Base-by-base conservation (phyloP, 53 echinoderm and acorn worm genomes). In the Hippasteria phrygiana region DNA sequence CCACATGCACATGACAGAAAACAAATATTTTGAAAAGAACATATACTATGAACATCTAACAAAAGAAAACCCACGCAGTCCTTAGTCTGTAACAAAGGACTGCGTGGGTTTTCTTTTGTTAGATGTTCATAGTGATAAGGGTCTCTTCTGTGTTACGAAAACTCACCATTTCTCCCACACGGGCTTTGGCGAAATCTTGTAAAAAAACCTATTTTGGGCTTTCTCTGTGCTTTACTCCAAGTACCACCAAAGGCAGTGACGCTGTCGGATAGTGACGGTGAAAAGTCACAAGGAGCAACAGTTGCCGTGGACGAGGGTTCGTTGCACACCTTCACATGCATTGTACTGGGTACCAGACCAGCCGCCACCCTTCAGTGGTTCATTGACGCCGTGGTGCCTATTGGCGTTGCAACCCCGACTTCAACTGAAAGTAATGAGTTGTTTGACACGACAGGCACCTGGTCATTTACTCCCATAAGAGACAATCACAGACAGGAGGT, bases 291-390 rank as follows among this genome's bases (percentile, higher is more conserved):
- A 66, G 73, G 43, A 43, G 73, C 18, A 7, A 22, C 43, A n/a
- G 75, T 24, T 16, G 75, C 26, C 12, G 75, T 75, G 1, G 5
- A 32, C 75, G 50, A 75, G 24, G 51, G 39, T 16, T 29, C 29
- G 26, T 2, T 29, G 8, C 43, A 18, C 2, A 75, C 31, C 0
- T 48, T 90, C 63, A 56, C 9, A 1, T 90, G 90, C 43, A 3
- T 36, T 43, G 71, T 81, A 34, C 5, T 28, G 38, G 42, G 55
- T 55, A 33, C 80, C 53, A 54, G 34, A 62, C 80, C 90, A 12
- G 27, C 82, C 3, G 81, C 70, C 2, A 56, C 80, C 0, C 67
- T 90, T 36, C 12, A 43, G 48, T 90, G 90, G 90, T 90, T 69
- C 56, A 1, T 81, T 14, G 59, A 80, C 28, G 46, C 45, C 47